These are phyloP conservation scores for Eremobia ochroleuca DNA, from an alignment of 2,888 invertebrate genomes.

Conservation along the genomic window DNA sequence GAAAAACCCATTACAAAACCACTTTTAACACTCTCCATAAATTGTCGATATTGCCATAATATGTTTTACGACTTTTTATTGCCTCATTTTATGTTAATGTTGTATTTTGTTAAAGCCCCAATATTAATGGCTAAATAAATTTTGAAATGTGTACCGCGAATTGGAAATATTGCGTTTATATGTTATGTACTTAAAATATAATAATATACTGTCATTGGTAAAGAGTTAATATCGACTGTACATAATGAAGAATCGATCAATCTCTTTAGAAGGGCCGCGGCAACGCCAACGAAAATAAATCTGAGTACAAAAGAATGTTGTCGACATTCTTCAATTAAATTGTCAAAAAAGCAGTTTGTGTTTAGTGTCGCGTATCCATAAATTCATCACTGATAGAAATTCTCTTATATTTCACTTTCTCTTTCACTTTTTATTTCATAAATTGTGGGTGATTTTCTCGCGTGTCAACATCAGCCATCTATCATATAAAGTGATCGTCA, in stretches of 20 bases:
- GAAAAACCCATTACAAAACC: slow-evolving; percentile 17
- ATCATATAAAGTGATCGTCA: slow-evolving; percentile 68
- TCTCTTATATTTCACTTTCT: slow-evolving; percentile 21
- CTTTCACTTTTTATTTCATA: slow-evolving; percentile 68
- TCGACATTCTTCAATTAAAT: slow-evolving; percentile 8
- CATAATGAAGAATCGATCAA: not conserved
- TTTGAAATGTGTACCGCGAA: slow-evolving; percentile 25
- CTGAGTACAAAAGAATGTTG: not conserved
- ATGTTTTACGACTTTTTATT: slow-evolving; percentile 39
- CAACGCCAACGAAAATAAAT: slow-evolving; percentile 12
- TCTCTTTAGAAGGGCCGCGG: not conserved
- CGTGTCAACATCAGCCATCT: slow-evolving; percentile 53
- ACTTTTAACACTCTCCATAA: slow-evolving; percentile 40
- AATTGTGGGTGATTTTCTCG: slow-evolving; percentile 59
- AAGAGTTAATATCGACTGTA: slow-evolving; percentile 8
- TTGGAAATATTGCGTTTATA: slow-evolving; percentile 24
- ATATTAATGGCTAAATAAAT: slow-evolving; percentile 44
- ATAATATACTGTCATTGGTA: slow-evolving; percentile 3
- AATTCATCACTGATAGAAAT: slow-evolving; percentile 21
- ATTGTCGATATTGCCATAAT: slow-evolving; percentile 43
- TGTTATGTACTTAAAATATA: slow-evolving; percentile 20
- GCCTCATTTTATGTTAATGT: slow-evolving; percentile 47
- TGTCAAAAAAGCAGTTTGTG: slow-evolving; percentile 8
- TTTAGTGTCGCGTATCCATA: slow-evolving; percentile 19
- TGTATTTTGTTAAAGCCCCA: slow-evolving; percentile 31